A percentile compares a stretch with the other conserved stretches of the same genome.
These are phyloP conservation scores for Otis tarda DNA, from an alignment of 2,113 vertebrate genomes.

Conservation along the genomic window DNA sequence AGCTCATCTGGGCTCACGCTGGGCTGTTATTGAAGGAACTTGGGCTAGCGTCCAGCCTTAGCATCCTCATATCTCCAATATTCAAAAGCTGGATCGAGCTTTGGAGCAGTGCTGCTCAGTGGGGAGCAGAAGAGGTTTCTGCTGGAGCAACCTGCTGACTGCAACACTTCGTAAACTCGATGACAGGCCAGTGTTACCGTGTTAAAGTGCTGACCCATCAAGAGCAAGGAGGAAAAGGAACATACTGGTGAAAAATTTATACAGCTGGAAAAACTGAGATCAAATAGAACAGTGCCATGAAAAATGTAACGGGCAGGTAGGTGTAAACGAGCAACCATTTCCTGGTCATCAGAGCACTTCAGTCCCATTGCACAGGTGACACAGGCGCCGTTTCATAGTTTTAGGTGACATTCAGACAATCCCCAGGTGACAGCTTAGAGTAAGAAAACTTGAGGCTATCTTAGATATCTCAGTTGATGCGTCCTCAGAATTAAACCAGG, in stretches of 20 bases:
- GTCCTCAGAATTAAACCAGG: background rate
- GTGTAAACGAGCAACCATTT: background rate
- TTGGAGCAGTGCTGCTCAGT: background rate
- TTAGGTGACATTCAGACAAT: background rate
- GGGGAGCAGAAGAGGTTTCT: background rate
- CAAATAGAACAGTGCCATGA: background rate
- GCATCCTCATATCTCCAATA: background rate
- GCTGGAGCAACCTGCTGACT: conserved; percentile 12
- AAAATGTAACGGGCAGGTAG: background rate
- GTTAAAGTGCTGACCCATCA: background rate
- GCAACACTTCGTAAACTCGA: background rate
- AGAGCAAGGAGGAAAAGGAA: background rate
- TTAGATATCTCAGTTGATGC: background rate
- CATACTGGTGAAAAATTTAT: background rate
- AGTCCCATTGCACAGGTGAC: background rate
- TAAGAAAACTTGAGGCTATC: background rate
- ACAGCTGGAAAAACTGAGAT: background rate
- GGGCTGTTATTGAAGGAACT: background rate
- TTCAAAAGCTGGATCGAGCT: conserved; percentile 10
- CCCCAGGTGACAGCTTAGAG: background rate
- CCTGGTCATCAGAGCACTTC: background rate
- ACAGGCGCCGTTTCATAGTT: background rate
- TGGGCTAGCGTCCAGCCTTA: conserved; percentile 13
- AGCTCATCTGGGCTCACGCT: conserved; percentile 33
- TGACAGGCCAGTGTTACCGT: background rate